Percentiles rank a stretch among this genome's conserved stretches.
These are phyloP conservation scores for Halcyon malimbica DNA, from an alignment of 2,113 vertebrate genomes.

Conservation along the genomic window DNA sequence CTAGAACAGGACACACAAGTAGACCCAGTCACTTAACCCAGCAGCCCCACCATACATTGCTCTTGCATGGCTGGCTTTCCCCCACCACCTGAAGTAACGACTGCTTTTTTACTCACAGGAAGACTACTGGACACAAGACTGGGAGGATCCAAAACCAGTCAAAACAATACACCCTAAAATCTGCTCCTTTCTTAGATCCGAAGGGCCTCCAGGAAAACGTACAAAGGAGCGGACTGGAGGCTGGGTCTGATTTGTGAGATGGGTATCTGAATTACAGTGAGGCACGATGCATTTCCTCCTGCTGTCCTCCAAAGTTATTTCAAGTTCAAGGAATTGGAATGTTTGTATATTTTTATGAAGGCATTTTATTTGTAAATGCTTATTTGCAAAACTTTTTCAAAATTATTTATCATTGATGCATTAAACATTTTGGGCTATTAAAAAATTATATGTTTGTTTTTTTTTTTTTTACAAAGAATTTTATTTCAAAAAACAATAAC, in stretches of 20 bases:
- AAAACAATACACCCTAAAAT: neutral
- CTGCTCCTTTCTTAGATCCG: neutral
- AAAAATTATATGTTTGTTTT: neutral
- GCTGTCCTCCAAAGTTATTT: neutral
- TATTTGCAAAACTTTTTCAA: neutral
- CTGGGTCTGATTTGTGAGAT: neutral
- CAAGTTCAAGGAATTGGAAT: neutral
- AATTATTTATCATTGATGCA: neutral
- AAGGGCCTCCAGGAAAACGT: neutral
- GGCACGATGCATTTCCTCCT: neutral
- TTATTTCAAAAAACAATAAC: neutral
- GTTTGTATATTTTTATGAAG: neutral
- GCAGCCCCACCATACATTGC: neutral
- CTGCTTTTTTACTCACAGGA: neutral
- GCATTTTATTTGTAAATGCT: neutral
- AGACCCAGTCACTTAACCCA: neutral
- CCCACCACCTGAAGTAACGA: neutral
- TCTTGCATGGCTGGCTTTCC: neutral
- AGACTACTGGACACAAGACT: neutral
- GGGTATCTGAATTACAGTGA: neutral
- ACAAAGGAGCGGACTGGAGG: neutral
- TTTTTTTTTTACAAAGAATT: neutral
- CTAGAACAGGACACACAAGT: rapidly evolving
- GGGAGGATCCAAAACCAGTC: neutral
- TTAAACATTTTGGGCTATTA: neutral